Base-by-base conservation (phyloP, 2,113 vertebrate species). In the Prionailurus bengalensis region DNA sequence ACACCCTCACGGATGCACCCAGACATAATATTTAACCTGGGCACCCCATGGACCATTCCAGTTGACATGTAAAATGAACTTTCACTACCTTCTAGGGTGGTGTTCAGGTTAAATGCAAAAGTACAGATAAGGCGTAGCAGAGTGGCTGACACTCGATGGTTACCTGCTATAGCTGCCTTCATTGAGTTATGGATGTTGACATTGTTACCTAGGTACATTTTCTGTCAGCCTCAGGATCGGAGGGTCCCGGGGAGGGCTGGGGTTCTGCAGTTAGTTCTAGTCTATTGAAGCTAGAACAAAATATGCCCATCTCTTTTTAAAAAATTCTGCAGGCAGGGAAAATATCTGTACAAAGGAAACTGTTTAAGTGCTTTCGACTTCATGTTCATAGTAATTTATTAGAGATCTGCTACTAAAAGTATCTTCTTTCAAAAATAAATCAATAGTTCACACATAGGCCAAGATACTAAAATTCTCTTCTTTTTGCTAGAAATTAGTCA, bases 361-460 rank as follows among this genome's bases (percentile, higher is more conserved):
- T 55, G 42, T 82, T 48, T 82, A 95, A 95, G 81, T 55, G 68
- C 90, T 82, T 82, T 85, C 36, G 85, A 51, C 36, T 86, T 94
- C 33, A 29, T 90, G 74, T 90, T 89, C 42, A 33, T 74, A 76
- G 88, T 80, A 63, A 93, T 70, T 94, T 95, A 93, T 94, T 95
- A 89, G 68, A 92, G 65, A 85, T 78, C 31, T 58, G n/a, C 51
- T 87, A 36, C 66, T 82, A n/a, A 63, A 80, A 81, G 88, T 21
- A 23, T 51, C 42, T 89, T 83, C 48, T 85, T 91, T 89, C 15
- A 71, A 92, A 70, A 92, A 45, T 53, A 86, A 89, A 96, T 92
- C 95, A 96, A 61, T 92, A 82, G 84, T 93, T 85, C 81, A 93
- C 19, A 48, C 31, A 15, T 21, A 94, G 80, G 48, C 45, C 63